phyloP scores from a whole-genome alignment of 2,888 invertebrate species.

The Ophion ventricosus region DNA sequence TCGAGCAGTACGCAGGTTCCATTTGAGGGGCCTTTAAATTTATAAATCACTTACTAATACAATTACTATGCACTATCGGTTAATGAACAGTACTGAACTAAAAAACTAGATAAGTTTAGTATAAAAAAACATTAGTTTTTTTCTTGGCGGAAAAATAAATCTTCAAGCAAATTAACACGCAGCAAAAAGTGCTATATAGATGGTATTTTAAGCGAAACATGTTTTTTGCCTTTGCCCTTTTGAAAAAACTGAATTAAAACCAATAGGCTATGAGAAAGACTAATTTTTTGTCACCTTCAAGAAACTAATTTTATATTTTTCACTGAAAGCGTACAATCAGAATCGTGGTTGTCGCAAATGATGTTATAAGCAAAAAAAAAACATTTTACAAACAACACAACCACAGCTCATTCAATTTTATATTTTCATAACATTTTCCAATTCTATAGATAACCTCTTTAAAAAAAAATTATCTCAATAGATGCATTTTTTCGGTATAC shows the following conservation, averaged over 20 bases:
- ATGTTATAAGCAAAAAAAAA: background rate
- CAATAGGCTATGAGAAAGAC: background rate
- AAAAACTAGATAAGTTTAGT: slow-evolving; percentile 1
- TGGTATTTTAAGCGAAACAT: background rate
- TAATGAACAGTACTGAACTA: slow-evolving; percentile 4
- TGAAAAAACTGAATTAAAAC: background rate
- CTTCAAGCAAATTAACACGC: slow-evolving; percentile 8
- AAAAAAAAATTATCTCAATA: background rate
- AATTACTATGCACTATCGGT: background rate
- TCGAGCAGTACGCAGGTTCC: slow-evolving; percentile 16
- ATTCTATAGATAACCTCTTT: background rate
- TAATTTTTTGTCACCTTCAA: background rate
- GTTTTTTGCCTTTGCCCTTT: background rate
- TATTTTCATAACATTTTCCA: background rate
- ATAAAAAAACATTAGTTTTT: slow-evolving; percentile 13
- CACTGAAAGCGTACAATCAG: background rate
- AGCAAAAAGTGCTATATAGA: slow-evolving; percentile 13
- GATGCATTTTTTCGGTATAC: slow-evolving; percentile 1
- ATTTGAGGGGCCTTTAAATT: slow-evolving; percentile 16
- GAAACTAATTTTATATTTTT: background rate
- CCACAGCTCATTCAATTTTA: background rate
- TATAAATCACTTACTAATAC: slow-evolving; percentile 11
- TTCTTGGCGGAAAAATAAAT: background rate
- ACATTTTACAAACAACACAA: background rate
- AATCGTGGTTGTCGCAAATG: background rate